Evolutionary conservation across 2,888 invertebrate species (phyloP), one percentile per base, ranked within the genome.

Genomic region (Lasioglossum pauxillum): DNA sequence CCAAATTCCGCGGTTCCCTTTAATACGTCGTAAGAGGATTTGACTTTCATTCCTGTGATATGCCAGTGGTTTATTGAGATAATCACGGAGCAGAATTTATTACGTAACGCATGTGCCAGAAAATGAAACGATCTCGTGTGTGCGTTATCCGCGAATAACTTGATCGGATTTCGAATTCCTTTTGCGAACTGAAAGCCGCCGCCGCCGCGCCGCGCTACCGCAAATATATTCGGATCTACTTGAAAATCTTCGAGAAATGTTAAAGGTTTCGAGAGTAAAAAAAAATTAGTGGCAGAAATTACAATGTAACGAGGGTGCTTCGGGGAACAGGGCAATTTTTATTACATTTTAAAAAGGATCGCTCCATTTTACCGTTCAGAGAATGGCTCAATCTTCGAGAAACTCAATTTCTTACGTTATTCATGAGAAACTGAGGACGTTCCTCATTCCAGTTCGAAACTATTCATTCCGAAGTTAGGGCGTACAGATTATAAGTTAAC

Each of bases 21-120:
- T 44, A 49, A 75, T 10, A 19, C 10, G 35, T 44, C 31, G 44
- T 74, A 88, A 88, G 85, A 80, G 78, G 80, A 81, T 87, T 64
- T 69, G 31, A 67, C 73, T 69, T 64, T 83, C 80, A 83, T 87
- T 81, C 81, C 67, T 80, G n/a, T 35, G 57, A 35, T 64, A 75
- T 31, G 67, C 49, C 53, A n/a, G n/a, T 27, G 67, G 49, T 49
- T 74, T 74, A 27, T 71, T 44, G 41, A 75, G 78, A 75, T 78
- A 80, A 73, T 82, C 44, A 44, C n/a, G 49, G 80, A 74, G 73
- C 73, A 83, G 73, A 78, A 83, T 85, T 86, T 80, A 69, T 80
- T 80, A 73, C 73, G 80, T 53, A 78, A 78, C 49, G 27, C 31
- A 31, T 64, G 31, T 31, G 64, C 8, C 64, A 31, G 31, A 49